Base-by-base conservation (phyloP, 2,888 invertebrate genomes). In the Euclidia mi region DNA sequence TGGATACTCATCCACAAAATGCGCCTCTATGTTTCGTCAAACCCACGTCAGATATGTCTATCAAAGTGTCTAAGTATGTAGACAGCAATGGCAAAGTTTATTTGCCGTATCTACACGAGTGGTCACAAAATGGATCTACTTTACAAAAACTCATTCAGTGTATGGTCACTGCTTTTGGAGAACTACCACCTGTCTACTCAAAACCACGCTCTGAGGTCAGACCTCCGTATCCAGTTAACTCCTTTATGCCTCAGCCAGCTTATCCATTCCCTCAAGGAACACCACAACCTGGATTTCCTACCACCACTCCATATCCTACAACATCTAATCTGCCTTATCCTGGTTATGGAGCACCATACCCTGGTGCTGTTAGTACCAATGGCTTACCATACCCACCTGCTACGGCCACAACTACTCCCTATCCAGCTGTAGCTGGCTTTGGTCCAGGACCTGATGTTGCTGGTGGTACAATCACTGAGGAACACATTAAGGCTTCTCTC, bases 1-100 rank as follows among this genome's bases (percentile, higher is more conserved):
- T 98, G 96, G 99, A 99, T 84, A 99, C 99, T 2, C 99, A 99
- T 95, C 99, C 99, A 0, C 96, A 97, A 85, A 98, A 98, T 93
- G 98, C 99, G 29, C 99, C 99, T 0, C 97, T 99, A 92, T 98
- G 98, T 84, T 98, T 97, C 82, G 99, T 99, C 0, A 98, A 97
- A 88, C 99, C 99, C 7, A 99, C 99, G 3, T 83, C 96, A 28
- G 98, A 98, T 70, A 99, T 99, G 99, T 96, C 97, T 60, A 99
- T 99, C 64, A 99, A 98, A 94, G 97, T 98, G 11, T 99, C 99
- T 9, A 97, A 97, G 91, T 98, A 97, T 90, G 99, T 99, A 4
- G 99, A 99, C 89, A 97, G 97, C 81, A 98, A 97, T 91, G 99
- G 99, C 29, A 98, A 98, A 90, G 96, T 99, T 49, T 99, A 99